These are phyloP conservation scores for Lagopus leucura DNA, from an alignment of 2,113 vertebrate species.

Conservation along the genomic window DNA sequence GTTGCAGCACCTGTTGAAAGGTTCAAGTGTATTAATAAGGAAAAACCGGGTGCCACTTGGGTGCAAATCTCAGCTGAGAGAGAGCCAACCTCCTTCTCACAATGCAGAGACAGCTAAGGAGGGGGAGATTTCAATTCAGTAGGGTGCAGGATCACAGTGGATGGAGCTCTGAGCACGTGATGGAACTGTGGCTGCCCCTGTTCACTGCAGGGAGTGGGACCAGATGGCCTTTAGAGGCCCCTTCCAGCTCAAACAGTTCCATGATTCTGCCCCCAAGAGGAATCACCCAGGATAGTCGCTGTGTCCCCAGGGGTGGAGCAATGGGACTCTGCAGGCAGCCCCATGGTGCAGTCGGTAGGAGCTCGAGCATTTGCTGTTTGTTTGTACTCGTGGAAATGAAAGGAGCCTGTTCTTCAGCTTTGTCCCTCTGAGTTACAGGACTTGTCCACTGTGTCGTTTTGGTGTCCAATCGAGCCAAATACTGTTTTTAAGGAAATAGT, in stretches of 20 bases:
- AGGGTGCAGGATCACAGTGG: neutral
- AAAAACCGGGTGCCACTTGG: neutral
- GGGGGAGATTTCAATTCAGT: neutral
- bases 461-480: neutral
- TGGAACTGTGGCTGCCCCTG: too few relatives aligned
- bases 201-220: too few relatives aligned
- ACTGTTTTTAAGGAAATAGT: neutral
- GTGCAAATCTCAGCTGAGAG: neutral
- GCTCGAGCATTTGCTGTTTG: neutral
- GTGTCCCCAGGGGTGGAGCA: rapidly evolving
- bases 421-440: neutral
- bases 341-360: rapidly evolving
- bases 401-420: neutral
- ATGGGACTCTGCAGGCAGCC: neutral
- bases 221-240: too few relatives aligned
- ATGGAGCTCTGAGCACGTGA: too few relatives aligned
- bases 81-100: neutral
- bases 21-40: neutral
- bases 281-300: rapidly evolving
- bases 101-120: neutral
- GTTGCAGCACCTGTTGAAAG: neutral
- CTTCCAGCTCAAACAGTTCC: too few relatives aligned
- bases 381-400: neutral
- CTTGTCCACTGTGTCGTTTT: neutral
- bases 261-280: neutral